These are phyloP conservation scores for Tichodroma muraria DNA, from an alignment of 2,113 vertebrate species.

Conservation along the genomic window DNA sequence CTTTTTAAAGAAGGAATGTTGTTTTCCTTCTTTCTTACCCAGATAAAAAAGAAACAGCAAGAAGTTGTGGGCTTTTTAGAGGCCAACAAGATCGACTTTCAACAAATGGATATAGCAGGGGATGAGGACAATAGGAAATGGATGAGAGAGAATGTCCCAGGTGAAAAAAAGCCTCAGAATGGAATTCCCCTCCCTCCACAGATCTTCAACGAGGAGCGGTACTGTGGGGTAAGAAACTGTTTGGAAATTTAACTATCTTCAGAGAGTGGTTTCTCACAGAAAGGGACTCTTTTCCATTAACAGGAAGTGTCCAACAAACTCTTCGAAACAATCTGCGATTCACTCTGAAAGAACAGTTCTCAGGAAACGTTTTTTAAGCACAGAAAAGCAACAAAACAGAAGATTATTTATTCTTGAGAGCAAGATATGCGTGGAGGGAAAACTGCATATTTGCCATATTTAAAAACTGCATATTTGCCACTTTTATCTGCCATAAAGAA, in stretches of 20 bases:
- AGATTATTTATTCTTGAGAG: background rate
- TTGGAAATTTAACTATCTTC: background rate
- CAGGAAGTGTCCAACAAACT: background rate
- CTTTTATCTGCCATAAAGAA: no score
- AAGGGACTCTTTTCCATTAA: background rate
- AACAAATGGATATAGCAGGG: slow-evolving; percentile 91
- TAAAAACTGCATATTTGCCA: no score
- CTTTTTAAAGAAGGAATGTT: background rate
- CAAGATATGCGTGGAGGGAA: background rate
- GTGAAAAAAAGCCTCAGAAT: slow-evolving; percentile 91
- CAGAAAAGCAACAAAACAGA: background rate
- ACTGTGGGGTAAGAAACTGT: slow-evolving; percentile 87
- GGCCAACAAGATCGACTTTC: slow-evolving; percentile 93
- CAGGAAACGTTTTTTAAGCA: background rate
- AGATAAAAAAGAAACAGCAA: slow-evolving; percentile 99
- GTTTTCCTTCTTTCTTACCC: background rate
- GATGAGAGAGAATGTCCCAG: slow-evolving; percentile 96
- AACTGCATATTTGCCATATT: no score
- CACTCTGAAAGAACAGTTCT: background rate
- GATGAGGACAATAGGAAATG: slow-evolving; percentile 93
- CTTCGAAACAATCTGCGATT: background rate
- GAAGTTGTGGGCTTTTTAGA: slow-evolving; percentile 95
- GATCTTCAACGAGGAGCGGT: slow-evolving; percentile 94
- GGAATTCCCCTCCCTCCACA: slow-evolving; percentile 96
- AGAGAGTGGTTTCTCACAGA: background rate